Percentiles rank a stretch among this genome's conserved stretches.
These are phyloP conservation scores for Drosophila nr. perissopoda DNA, from an alignment of 2,888 invertebrate species.

Conservation along the genomic window DNA sequence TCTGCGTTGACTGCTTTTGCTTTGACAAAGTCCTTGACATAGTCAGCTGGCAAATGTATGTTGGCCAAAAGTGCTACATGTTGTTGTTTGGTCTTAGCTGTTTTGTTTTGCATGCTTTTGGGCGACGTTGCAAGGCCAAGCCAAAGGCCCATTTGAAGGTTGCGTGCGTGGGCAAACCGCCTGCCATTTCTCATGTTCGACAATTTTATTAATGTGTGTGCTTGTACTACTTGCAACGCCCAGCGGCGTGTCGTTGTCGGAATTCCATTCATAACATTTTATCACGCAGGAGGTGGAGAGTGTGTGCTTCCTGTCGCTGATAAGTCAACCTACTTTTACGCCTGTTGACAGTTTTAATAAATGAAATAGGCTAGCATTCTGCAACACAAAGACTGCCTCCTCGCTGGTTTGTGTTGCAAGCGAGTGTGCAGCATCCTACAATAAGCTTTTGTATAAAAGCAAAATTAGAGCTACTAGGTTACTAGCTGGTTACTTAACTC, in stretches of 20 bases:
- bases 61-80: conserved; percentile 37
- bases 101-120: conserved; percentile 60
- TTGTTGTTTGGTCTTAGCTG: conserved; percentile 30
- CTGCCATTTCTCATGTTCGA: conserved; percentile 59
- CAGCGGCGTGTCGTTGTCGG: conserved; percentile 55
- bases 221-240: conserved; percentile 60
- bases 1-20: not conserved
- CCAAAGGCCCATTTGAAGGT: conserved; percentile 58
- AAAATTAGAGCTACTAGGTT: not conserved
- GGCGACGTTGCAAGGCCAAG: conserved; percentile 64
- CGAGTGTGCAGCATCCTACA: not conserved
- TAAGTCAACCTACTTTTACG: conserved; percentile 43
- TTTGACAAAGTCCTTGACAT: conserved; percentile 61
- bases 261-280: conserved; percentile 72
- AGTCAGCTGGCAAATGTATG: conserved; percentile 52
- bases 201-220: conserved; percentile 73
- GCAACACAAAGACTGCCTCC: conserved; percentile 19
- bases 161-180: conserved; percentile 53
- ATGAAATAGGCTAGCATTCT: conserved; percentile 49
- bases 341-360: conserved; percentile 68
- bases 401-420: not conserved
- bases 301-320: conserved; percentile 43
- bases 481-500: not conserved
- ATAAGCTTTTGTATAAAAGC: not conserved
- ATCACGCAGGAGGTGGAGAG: conserved; percentile 35